Conservation (phyloP, 2,797 vertebrate genomes). For the Chelidonichthys spinosus region DNA sequence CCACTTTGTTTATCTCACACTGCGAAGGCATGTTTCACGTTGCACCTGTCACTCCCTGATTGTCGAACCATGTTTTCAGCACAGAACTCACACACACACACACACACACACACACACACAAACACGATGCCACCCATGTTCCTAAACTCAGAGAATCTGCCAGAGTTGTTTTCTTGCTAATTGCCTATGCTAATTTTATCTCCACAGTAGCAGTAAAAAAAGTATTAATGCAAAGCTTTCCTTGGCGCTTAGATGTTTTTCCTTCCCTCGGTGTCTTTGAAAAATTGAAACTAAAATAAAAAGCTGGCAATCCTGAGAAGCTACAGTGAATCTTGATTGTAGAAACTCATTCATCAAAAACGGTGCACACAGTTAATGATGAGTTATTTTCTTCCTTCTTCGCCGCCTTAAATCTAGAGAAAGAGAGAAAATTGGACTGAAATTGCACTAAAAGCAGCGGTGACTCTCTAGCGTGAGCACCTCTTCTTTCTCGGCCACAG, state of each 20-base stretch:
- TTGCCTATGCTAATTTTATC: conserved; percentile 80
- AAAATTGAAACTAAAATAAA: conserved; percentile 1
- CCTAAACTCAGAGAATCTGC: conserved; percentile 61
- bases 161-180: conserved; percentile 77
- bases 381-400: conserved; percentile 10
- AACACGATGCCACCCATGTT: conserved; percentile 45
- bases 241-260: conserved; percentile 56
- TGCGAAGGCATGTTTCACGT: conserved; percentile 52
- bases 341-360: conserved; percentile 24
- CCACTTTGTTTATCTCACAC: conserved; percentile 48
- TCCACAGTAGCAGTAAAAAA: conserved; percentile 55
- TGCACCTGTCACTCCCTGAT: conserved; percentile 66
- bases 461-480: conserved; percentile 12
- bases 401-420: neutral
- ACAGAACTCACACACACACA: conserved; percentile 20
- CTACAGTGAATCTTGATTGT: conserved; percentile 14
- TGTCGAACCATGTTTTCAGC: conserved; percentile 43
- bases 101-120: conserved; percentile 6
- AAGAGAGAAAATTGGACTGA: neutral
- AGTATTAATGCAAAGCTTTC: conserved; percentile 70
- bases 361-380: neutral
- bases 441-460: neutral
- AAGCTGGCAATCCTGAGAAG: conserved; percentile 13
- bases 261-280: conserved; percentile 33
- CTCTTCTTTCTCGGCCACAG: conserved; percentile 26